Evolutionary conservation across 2,113 vertebrate species (phyloP).

Genomic region (Physeter macrocephalus): DNA sequence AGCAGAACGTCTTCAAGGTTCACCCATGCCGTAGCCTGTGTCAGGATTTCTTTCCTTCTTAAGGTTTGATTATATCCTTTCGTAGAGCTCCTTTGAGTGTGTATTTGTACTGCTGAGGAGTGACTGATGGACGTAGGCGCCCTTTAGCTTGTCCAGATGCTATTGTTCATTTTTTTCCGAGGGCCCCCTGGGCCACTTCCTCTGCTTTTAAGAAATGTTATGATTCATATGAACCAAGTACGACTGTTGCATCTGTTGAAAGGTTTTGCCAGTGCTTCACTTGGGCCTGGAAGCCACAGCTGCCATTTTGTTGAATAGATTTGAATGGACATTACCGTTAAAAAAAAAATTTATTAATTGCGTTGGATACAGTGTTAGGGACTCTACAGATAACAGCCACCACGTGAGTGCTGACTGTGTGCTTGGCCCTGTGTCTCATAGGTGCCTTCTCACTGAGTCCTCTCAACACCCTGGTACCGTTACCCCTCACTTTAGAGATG

Average conservation of each 20-base stretch:
- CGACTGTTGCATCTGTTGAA: background rate
- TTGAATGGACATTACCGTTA: background rate
- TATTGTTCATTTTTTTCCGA: background rate
- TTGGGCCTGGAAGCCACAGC: background rate
- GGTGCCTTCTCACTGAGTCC: no score
- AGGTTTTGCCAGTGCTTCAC: background rate
- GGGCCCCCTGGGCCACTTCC: background rate
- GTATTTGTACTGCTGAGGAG: background rate
- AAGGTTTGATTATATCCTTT: background rate
- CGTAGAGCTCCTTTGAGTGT: background rate
- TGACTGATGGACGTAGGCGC: background rate
- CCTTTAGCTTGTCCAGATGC: background rate
- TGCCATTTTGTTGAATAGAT: background rate
- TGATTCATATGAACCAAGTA: background rate
- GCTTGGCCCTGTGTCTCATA: background rate
- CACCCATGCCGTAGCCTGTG: background rate
- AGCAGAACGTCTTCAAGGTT: background rate
- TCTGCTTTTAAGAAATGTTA: background rate
- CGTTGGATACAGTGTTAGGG: background rate
- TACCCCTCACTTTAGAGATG: background rate
- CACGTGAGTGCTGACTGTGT: accelerated
- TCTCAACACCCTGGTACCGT: background rate
- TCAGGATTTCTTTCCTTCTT: background rate
- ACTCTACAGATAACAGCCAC: background rate
- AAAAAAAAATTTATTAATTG: background rate